Base-by-base conservation (phyloP, 2,113 vertebrate species). In the Phoxinus phoxinus region DNA sequence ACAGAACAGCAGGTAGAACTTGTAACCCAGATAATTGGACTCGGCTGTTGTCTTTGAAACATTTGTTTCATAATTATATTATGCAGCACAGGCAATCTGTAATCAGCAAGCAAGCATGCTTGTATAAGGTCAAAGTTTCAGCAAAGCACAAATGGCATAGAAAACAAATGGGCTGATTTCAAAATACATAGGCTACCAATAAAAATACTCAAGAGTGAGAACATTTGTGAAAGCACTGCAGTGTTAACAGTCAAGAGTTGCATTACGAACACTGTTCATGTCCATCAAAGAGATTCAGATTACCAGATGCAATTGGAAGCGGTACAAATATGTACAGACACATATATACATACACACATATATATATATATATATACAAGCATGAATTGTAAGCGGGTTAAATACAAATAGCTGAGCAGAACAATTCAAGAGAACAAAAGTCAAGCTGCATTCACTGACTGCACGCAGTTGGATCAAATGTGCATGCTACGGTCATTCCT, bases 241-340 rank as follows among this genome's bases (percentile, higher is more conserved):
- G 61, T 80, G 79, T 51, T 85, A 88, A 90, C 89, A 90, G 89
- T 90, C 89, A 65, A 79, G 41, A 82, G 56, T 72, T 85, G 82
- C 82, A 72, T 79, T 78, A 72, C 71, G 83, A 69, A 81, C 48
- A 67, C 56, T 75, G 41, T 82, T 75, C 78, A 63, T 82, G 75
- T 71, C 81, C 72, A 78, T 82, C 61, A 41, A 56, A 87, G 76
- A 72, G 32, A 77, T 76, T 74, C 67, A 37, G 61, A 76, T 84
- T n/a, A 83, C 48, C 84, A 75, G 72, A 76, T n/a, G 65, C 13
- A 41, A 56, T 53, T 58, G 35, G 75, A 74, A 81, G 72, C 72
- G 56, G 25, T 87, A 79, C 72, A 88, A 86, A 89, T 80, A 82
- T 84, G 81, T 78, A 86, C 67, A 82, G 30, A 80, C 37, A 59